Base-by-base conservation (phyloP, 2,888 invertebrate genomes). In the Zygogramma bicolorata region DNA sequence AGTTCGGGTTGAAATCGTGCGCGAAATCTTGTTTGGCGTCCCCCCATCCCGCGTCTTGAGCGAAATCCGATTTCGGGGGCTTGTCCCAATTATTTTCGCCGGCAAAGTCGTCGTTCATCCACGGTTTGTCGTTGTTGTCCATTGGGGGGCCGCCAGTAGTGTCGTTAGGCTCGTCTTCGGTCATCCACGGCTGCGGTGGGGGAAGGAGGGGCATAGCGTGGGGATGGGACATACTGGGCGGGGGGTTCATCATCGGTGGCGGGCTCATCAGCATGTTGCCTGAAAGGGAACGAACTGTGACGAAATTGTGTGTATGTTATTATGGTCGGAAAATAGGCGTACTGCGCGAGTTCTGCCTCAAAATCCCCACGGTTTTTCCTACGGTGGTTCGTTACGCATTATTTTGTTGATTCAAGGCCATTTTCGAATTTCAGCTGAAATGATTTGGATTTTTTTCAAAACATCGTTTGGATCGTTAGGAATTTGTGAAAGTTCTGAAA, bases 121-220 rank as follows among this genome's bases (percentile, higher is more conserved):
- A 42, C 27, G 65, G 27, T 7, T 15, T 3, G 34, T 34, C 27
- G 29, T n/a, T 13, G 59, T 25, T 18, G 68, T 27, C 20, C 34
- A 34, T 34, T 10, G 34, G 34, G 34, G 13, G 13, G 34, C 34
- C 34, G 10, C 20, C 22, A 5, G 10, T n/a, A 27, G 40, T 6
- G 27, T 61, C 13, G n/a, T 42, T 27, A 6, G 31, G 46, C 20
- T 69, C 70, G 4, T 73, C 70, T 8, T 70, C 73, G 8, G 29
- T 25, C 58, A 73, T 34, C 70, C 71, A 68, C 10, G 71, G 46
- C 40, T 68, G 70, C 3, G 61, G 70, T 27, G 72, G 68, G 8
- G 68, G 73, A 8, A 42, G 69, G 0, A 71, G 53, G 6, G 70
- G 71, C 57, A 46, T 46, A 20, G 46, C 46, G 0, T 40, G 63